A percentile compares a stretch with the other conserved stretches of the same genome.
phyloP scores from a whole-genome alignment of 2,797 vertebrate genomes.

The Propithecus deckenii region DNA sequence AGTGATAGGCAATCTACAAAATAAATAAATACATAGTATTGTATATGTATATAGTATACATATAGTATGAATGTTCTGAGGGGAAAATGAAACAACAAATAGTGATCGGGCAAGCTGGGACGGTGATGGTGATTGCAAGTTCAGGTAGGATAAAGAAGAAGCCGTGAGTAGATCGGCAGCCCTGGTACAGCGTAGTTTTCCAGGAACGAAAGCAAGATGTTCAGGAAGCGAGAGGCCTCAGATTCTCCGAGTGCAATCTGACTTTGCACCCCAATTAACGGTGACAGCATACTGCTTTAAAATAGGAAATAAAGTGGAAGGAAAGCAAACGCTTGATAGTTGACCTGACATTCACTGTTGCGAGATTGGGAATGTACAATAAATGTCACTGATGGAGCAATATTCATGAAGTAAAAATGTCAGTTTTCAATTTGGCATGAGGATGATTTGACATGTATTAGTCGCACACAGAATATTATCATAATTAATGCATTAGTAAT shows the following conservation, averaged over 20 bases:
- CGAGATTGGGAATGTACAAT: constrained; percentile 74
- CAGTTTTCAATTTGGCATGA: constrained; percentile 78
- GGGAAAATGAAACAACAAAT: background rate
- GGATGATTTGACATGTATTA: constrained; percentile 74
- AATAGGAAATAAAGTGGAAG: constrained; percentile 74
- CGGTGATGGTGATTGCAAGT: background rate
- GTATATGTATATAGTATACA: background rate
- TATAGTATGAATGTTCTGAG: background rate
- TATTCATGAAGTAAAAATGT: constrained; percentile 81
- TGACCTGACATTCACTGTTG: constrained; percentile 85
- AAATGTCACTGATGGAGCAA: constrained; percentile 85
- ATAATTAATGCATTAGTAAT: constrained; percentile 81
- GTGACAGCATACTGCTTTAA: constrained; percentile 69
- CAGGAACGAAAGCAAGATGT: constrained; percentile 41
- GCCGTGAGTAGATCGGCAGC: background rate
- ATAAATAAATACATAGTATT: background rate
- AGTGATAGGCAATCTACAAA: background rate
- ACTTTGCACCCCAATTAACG: constrained; percentile 81
- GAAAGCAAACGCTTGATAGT: constrained; percentile 74
- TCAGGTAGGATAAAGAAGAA: background rate
- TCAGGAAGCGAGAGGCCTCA: constrained; percentile 35
- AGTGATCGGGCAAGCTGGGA: background rate
- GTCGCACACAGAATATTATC: constrained; percentile 65
- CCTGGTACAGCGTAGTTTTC: background rate
- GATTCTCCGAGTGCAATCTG: constrained; percentile 51